Percentiles rank a stretch among this genome's conserved stretches.
Evolutionary conservation across 2,113 vertebrate species (phyloP).

Genomic region (Procavia capensis): DNA sequence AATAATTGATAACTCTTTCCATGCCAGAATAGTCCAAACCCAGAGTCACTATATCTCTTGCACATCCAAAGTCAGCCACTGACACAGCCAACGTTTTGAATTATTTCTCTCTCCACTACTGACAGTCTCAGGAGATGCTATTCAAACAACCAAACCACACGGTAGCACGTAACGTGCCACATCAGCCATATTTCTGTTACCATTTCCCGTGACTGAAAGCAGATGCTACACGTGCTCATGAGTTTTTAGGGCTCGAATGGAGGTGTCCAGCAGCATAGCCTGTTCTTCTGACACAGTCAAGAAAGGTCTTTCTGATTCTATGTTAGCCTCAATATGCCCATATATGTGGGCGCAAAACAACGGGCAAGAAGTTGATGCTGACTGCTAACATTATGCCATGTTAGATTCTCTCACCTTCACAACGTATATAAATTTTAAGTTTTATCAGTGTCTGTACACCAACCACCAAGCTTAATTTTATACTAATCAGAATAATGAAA

Average conservation of each 20-base stretch:
- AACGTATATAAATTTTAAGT: background rate
- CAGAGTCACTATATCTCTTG: background rate
- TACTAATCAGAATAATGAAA: background rate
- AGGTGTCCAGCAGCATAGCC: background rate
- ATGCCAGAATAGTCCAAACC: background rate
- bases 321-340: background rate
- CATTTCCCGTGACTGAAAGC: background rate
- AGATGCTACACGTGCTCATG: background rate
- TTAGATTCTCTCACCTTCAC: background rate
- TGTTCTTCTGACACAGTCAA: background rate
- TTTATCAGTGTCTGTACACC: background rate
- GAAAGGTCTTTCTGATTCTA: background rate
- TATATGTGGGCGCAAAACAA: rapidly evolving
- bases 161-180: background rate
- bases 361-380: background rate
- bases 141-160: background rate
- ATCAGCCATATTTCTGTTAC: background rate
- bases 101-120: background rate
- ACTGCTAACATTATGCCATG: background rate
- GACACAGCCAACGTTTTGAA: background rate
- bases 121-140: background rate
- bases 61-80: background rate
- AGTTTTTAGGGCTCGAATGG: background rate
- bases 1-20: background rate
- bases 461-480: background rate